Percentiles rank a stretch among this genome's conserved stretches.
Evolutionary conservation across 2,113 vertebrate genomes (phyloP).

Genomic region (Hippocampus zosterae): DNA sequence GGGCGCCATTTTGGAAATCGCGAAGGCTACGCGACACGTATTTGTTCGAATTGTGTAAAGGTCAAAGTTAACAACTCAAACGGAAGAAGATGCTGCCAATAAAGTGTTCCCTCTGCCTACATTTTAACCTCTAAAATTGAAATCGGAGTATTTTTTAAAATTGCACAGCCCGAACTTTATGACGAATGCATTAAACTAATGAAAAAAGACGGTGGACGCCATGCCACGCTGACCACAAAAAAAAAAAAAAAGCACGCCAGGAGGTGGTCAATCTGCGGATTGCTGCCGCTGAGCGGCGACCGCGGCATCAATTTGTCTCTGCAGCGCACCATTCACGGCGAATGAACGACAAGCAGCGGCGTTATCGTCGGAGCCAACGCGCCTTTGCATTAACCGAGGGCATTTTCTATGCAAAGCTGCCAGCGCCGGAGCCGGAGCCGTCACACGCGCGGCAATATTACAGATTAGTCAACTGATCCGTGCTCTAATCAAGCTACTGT

Average conservation of each 20-base stretch:
- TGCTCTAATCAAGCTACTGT: slow-evolving; percentile 16
- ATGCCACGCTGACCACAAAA: slow-evolving; percentile 47
- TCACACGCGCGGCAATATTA: slow-evolving; percentile 16
- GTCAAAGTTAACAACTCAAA: no score
- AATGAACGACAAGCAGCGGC: slow-evolving; percentile 43
- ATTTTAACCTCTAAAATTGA: no score
- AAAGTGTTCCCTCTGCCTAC: no score
- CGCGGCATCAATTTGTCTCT: slow-evolving; percentile 57
- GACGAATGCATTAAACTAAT: slow-evolving; percentile 9
- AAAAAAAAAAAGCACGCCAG: slow-evolving; percentile 29
- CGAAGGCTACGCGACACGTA: no score
- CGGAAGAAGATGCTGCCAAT: no score
- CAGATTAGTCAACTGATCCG: slow-evolving; percentile 22
- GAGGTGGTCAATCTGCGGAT: slow-evolving; percentile 57
- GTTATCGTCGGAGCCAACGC: not conserved
- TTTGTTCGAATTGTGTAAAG: no score
- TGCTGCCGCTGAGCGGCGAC: slow-evolving; percentile 54
- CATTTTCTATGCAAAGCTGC: slow-evolving; percentile 26
- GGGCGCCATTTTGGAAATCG: no score
- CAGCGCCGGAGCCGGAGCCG: slow-evolving; percentile 15
- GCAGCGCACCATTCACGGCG: slow-evolving; percentile 41
- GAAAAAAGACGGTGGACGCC: slow-evolving; percentile 4
- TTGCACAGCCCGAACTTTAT: no score
- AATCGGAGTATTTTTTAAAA: no score
- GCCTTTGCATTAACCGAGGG: slow-evolving; percentile 14